A percentile compares a stretch with the other conserved stretches of the same genome.
Evolutionary conservation across 2,797 vertebrate genomes (phyloP).

Genomic region (Xiphorhynchus erythropygius): DNA sequence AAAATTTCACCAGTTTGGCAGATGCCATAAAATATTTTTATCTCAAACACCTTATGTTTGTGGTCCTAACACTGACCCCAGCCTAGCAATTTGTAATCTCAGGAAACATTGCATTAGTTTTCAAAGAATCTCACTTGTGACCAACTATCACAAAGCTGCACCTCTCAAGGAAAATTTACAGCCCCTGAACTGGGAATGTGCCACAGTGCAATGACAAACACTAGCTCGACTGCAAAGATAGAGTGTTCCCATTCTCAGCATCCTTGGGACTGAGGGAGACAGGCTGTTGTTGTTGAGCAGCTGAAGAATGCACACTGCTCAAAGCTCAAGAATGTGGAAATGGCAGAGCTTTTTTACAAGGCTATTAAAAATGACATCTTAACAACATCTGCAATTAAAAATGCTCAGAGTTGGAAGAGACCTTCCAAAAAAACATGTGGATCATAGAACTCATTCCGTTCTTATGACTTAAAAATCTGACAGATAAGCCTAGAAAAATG

Average conservation of each 20-base stretch:
- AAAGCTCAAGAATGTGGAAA: conserved; percentile 58
- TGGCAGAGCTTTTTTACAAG: neutral
- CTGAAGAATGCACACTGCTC: conserved; percentile 23
- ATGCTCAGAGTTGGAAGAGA: conserved; percentile 1
- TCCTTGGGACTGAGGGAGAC: neutral
- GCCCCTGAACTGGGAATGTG: neutral
- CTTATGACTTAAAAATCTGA: conserved; percentile 48
- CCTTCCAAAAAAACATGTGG: conserved; percentile 7
- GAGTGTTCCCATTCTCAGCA: neutral
- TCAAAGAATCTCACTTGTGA: conserved; percentile 3
- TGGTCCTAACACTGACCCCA: conserved; percentile 3
- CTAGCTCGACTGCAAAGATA: neutral
- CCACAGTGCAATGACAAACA: neutral
- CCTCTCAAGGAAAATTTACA: conserved; percentile 10
- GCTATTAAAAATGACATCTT: conserved; percentile 52
- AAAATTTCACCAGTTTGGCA: conserved; percentile 40
- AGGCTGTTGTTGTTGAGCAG: conserved; percentile 26
- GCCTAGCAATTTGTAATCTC: neutral
- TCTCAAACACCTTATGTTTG: conserved; percentile 22
- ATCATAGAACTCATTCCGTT: conserved; percentile 34
- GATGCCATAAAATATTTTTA: neutral
- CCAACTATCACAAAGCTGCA: neutral
- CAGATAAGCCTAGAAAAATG: conserved; percentile 23
- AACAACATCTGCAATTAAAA: conserved; percentile 68
- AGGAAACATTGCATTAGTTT: neutral